These are phyloP conservation scores for Caenorhabditis doughertyi DNA, from an alignment of 2,888 invertebrate species.

Conservation along the genomic window DNA sequence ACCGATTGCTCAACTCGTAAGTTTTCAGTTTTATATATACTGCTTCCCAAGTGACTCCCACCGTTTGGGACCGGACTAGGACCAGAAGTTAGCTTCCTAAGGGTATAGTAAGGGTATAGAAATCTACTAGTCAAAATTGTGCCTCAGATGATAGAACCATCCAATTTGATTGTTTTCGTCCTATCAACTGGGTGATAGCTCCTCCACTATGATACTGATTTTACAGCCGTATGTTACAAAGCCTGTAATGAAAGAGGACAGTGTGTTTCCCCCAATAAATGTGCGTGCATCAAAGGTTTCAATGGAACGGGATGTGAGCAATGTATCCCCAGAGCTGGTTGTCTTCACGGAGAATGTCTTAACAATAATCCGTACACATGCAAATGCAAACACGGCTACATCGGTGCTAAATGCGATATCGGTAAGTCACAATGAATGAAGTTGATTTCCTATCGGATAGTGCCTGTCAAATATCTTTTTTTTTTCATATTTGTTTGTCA, in stretches of 20 bases:
- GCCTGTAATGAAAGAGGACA: constrained; percentile 46
- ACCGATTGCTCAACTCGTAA: constrained; percentile 83
- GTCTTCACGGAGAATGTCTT: constrained; percentile 84
- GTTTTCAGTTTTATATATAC: constrained; percentile 49
- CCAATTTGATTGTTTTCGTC: neutral
- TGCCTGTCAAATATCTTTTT: neutral
- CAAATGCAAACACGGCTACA: constrained; percentile 85
- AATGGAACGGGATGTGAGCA: constrained; percentile 35
- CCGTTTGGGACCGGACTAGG: too few relatives aligned
- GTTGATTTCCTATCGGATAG: too few relatives aligned
- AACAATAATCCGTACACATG: constrained; percentile 84
- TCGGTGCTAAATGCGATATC: constrained; percentile 84
- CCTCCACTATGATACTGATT: too few relatives aligned
- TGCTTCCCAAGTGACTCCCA: too few relatives aligned
- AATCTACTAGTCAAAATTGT: too few relatives aligned
- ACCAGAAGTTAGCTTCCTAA: too few relatives aligned
- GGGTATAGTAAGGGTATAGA: too few relatives aligned
- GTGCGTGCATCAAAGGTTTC: constrained; percentile 46
- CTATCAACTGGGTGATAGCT: too few relatives aligned
- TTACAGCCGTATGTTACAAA: constrained; percentile 52
- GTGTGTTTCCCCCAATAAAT: constrained; percentile 45
- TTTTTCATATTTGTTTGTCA: neutral
- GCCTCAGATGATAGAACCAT: too few relatives aligned
- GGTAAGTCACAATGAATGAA: too few relatives aligned
- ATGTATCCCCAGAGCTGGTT: constrained; percentile 85